phyloP scores from a whole-genome alignment of 2,888 invertebrate genomes.

The Oegoconia quadripuncta region DNA sequence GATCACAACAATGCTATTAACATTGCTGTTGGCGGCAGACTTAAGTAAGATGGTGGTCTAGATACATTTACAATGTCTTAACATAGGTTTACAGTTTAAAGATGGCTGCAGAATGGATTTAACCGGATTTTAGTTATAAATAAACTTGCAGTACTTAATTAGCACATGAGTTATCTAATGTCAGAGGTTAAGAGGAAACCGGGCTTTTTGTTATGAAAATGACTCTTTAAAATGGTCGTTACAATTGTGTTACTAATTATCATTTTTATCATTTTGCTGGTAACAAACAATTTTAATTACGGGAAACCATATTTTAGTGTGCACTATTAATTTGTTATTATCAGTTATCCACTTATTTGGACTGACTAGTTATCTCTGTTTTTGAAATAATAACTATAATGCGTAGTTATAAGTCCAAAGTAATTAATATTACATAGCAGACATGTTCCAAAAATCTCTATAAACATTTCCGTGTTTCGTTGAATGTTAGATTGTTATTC shows the following conservation, averaged over 20 bases:
- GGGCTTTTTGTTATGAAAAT: constrained; percentile 33
- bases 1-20: too few species aligned
- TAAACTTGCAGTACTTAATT: constrained; percentile 38
- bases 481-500: not conserved
- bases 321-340: constrained; percentile 43
- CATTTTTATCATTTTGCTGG: constrained; percentile 53
- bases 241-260: constrained; percentile 50
- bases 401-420: too few species aligned
- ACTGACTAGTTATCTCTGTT: constrained; percentile 45
- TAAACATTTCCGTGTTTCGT: not conserved
- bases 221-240: constrained; percentile 40
- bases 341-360: constrained; percentile 46
- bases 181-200: constrained; percentile 70
- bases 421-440: too few species aligned
- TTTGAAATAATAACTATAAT: constrained; percentile 37
- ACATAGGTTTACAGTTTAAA: too few species aligned
- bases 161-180: constrained; percentile 58
- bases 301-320: constrained; percentile 57
- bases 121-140: not conserved
- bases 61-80: too few species aligned
- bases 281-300: constrained; percentile 64
- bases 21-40: too few species aligned
- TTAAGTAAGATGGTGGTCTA: too few species aligned
- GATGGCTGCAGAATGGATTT: too few species aligned
- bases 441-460: not conserved